These are phyloP conservation scores for Cardinalis cardinalis DNA, from an alignment of 2,113 vertebrate genomes.

Conservation along the genomic window DNA sequence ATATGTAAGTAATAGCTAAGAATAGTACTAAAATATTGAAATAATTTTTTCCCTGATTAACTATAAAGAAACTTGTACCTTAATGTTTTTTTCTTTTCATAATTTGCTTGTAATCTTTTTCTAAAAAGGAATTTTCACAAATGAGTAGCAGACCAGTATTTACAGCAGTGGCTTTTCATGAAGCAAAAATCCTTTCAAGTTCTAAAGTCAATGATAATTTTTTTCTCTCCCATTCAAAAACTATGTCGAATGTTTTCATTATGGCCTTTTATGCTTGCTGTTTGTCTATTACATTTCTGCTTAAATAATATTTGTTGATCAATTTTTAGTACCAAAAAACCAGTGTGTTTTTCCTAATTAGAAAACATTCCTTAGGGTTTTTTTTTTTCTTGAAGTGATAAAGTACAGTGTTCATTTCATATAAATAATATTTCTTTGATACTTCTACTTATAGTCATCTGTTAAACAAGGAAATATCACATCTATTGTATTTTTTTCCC, in stretches of 20 bases:
- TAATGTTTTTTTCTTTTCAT: not conserved
- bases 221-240: not conserved
- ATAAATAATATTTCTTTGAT: not conserved
- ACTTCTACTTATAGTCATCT: not conserved
- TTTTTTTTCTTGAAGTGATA: not conserved
- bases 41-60: not conserved
- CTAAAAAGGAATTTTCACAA: not conserved
- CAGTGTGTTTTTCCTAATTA: not conserved
- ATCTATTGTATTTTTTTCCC: not conserved
- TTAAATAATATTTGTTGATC: not conserved
- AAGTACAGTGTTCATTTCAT: not conserved
- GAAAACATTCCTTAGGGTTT: not conserved
- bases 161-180: not conserved
- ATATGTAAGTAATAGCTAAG: not conserved
- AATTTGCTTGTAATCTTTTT: not conserved
- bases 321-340: not conserved
- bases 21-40: not conserved
- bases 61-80: not conserved
- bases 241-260: not conserved
- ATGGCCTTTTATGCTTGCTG: not conserved
- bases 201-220: not conserved
- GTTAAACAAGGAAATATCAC: not conserved
- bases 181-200: not conserved
- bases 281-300: not conserved
- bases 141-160: not conserved